phyloP scores from a whole-genome alignment of 1,140 invertebrate genomes.

The Drosophila cardini region DNA sequence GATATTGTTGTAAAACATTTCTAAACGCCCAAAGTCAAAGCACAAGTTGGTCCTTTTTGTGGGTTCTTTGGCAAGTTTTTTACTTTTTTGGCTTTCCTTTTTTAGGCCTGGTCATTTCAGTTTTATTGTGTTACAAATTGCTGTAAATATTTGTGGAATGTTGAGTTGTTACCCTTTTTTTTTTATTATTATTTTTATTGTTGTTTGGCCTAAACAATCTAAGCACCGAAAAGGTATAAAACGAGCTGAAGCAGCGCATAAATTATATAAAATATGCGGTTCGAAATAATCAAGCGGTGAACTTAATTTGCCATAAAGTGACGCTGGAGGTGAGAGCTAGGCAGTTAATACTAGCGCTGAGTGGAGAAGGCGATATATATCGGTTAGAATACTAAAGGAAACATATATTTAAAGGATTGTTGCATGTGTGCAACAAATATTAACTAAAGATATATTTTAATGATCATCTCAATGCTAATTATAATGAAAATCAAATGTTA shows the following conservation, averaged over 20 bases:
- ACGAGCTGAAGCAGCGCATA: slow-evolving; percentile 51
- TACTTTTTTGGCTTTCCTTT: slow-evolving; percentile 23
- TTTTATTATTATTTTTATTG: slow-evolving; percentile 30
- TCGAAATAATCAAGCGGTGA: slow-evolving; percentile 78
- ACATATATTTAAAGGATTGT: neutral
- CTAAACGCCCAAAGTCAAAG: slow-evolving; percentile 66
- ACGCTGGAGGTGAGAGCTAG: slow-evolving; percentile 25
- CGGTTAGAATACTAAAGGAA: neutral
- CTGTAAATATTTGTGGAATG: slow-evolving; percentile 79
- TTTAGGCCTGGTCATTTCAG: slow-evolving; percentile 56
- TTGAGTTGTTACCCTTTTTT: slow-evolving; percentile 65
- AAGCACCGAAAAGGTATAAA: slow-evolving; percentile 45
- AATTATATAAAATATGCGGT: slow-evolving; percentile 74
- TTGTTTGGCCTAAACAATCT: slow-evolving; percentile 34
- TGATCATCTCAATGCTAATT: neutral
- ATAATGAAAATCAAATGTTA: neutral
- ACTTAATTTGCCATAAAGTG: slow-evolving; percentile 74
- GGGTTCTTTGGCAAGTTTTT: slow-evolving; percentile 50
- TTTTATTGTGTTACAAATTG: slow-evolving; percentile 82
- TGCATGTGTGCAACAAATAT: too few species aligned
- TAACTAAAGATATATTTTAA: neutral
- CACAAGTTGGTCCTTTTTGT: slow-evolving; percentile 53
- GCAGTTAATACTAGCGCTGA: slow-evolving; percentile 8
- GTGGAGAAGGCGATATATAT: slow-evolving; percentile 15
- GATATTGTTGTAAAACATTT: slow-evolving; percentile 69